Conservation (phyloP, 1,140 invertebrate species). For the Diabrotica virgifera region DNA sequence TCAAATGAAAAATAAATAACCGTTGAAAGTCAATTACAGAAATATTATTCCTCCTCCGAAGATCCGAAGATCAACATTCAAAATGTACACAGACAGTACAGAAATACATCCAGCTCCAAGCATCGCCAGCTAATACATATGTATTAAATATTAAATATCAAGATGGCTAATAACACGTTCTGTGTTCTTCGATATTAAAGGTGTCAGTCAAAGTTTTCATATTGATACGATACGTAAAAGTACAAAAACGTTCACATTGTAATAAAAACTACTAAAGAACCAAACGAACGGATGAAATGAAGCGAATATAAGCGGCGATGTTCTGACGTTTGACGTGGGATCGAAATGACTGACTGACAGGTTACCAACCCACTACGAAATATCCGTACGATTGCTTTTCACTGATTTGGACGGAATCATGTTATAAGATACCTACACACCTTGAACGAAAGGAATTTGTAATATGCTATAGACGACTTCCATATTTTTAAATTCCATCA, state of each 20-base stretch:
- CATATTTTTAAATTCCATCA: too few species aligned
- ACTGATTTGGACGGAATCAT: conserved; percentile 17
- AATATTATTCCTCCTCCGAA: too few species aligned
- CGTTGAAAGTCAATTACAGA: too few species aligned
- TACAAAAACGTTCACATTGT: conserved; percentile 21
- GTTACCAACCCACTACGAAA: conserved; percentile 28
- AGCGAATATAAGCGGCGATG: conserved; percentile 27
- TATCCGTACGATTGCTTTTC: conserved; percentile 20
- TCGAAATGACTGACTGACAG: conserved; percentile 35
- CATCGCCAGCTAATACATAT: conserved; percentile 28
- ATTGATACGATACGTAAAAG: conserved; percentile 28
- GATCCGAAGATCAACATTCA: too few species aligned
- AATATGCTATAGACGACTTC: too few species aligned
- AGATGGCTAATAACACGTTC: conserved; percentile 31
- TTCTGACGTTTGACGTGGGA: conserved; percentile 30
- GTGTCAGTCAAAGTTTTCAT: conserved; percentile 29
- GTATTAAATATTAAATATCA: conserved; percentile 33
- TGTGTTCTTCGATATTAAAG: conserved; percentile 31
- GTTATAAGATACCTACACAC: background rate
- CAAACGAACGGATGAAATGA: conserved; percentile 29
- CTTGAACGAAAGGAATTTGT: too few species aligned
- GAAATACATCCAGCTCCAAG: conserved; percentile 12
- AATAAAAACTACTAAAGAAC: conserved; percentile 20
- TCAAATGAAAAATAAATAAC: too few species aligned
- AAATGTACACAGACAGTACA: background rate